Evolutionary conservation across 2,797 vertebrate species (phyloP).

Genomic region (Chiloscyllium punctatum): DNA sequence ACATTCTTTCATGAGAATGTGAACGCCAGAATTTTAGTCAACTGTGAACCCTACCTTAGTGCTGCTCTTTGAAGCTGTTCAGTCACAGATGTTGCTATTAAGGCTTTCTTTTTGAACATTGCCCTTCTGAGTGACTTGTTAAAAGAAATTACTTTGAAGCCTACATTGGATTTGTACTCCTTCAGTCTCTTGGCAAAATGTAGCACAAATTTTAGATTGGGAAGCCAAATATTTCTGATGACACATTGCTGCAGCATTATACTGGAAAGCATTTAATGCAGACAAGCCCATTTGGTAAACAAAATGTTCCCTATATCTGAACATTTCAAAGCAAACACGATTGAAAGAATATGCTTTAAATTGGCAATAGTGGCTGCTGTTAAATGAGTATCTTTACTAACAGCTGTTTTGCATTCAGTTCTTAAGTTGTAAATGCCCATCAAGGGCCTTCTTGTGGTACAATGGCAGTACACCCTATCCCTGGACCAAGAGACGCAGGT

Average conservation of each 20-base stretch:
- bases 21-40: not conserved
- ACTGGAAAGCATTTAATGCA: not conserved
- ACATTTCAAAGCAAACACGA: not conserved
- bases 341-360: constrained; percentile 12
- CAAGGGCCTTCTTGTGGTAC: not conserved
- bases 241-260: not conserved
- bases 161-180: not conserved
- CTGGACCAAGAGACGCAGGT: no score
- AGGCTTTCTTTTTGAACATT: not conserved
- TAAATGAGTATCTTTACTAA: not conserved
- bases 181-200: not conserved
- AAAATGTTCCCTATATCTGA: constrained; percentile 20
- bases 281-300: not conserved
- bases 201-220: not conserved
- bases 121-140: not conserved
- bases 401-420: constrained; percentile 23
- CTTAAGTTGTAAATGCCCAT: constrained; percentile 10
- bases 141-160: constrained; percentile 26
- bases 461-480: no score
- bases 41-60: not conserved
- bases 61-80: not conserved
- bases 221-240: not conserved
- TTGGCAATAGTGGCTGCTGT: constrained; percentile 9
- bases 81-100: constrained; percentile 22
- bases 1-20: not conserved